Evolutionary conservation across 2,888 invertebrate species (phyloP), one percentile per base, ranked within the genome.

Genomic region (Tenthredo livida): DNA sequence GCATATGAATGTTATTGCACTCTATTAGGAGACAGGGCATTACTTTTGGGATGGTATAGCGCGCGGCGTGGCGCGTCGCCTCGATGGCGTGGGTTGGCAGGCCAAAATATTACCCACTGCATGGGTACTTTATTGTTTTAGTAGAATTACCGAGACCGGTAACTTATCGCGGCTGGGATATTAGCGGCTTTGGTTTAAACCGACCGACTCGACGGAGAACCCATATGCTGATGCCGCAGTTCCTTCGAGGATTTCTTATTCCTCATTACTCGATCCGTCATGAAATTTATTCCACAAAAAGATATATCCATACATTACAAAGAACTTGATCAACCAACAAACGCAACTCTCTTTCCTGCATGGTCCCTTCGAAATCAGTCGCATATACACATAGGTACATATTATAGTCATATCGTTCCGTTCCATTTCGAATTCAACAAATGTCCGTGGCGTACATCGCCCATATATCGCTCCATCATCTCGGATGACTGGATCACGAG

Each of bases 401-500:
- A 29, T 29, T n/a, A n/a, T 29, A 65, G n/a, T 9, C 58, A 21
- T 29, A 15, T 65, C 65, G 50, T 75, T 75, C 75, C 75, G 75
- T 75, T 50, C 77, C 77, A 77, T 77, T 77, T 50, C 29, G 7
- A 77, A 47, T 50, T 15, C 33, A 75, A 37, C 58, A 58, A 78
- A 78, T 78, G 54, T 58, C 78, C 78, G 10, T 78, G 58, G 50
- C 78, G 78, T 37, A 58, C 9, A 58, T n/a, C 33, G 12, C 25
- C 12, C 88, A 87, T 87, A 88, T 86, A 82, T 75, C 89, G 88
- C 88, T 89, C 89, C 88, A 89, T 89, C 89, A 89, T 89, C 89
- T 88, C 88, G 88, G 87, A 87, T 86, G 87, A 88, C 87, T 89
- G 88, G 87, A 87, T 89, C 88, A 86, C 87, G 88, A 89, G 89